Evolutionary conservation across 1,140 invertebrate species (phyloP), one percentile per base, ranked within the genome.

Genomic region (Hylyphantes graminicola): DNA sequence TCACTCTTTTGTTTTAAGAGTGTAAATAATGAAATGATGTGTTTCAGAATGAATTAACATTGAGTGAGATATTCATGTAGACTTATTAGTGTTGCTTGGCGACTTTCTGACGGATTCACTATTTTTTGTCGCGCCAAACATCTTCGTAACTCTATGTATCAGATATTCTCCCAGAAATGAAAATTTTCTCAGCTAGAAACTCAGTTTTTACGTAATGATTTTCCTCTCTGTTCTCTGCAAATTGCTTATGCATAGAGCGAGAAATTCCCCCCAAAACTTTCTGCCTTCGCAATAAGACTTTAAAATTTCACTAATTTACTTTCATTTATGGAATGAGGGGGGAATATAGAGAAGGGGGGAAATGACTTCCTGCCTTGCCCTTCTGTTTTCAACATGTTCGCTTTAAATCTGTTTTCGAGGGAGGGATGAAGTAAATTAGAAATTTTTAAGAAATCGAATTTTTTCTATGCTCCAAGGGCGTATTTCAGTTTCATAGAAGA

Each of bases 261-360:
- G 13, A 51, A 9, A 54, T 13, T 59, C 35, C 35, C 35, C 35
- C 35, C 11, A 8, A 50, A 74, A n/a, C 53, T 76, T 8, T 76
- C 35, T n/a, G 48, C 19, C 35, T 76, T 51, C 35, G 21, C 53
- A 64, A 76, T 76, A 76, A 76, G 63, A 76, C 74, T 76, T 76
- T 53, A 76, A 50, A 76, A 76, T 64, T 70, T 53, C 15, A 59
- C 74, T 76, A 76, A 76, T 76, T 76, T 76, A 63, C 57, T 76
- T 76, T 76, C 74, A 51, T 11, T 76, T 63, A 55, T 76, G 59
- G 59, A 76, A 67, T 12, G 35, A 35, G 35, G 35, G 35, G 35
- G 35, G 35, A 35, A 5, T 35, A 35, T 35, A 35, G n/a, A 59
- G n/a, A 59, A 70, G 68, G 51, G n/a, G 51, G 35, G 19, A 59